phyloP scores from a whole-genome alignment of 1,140 invertebrate species.

The Tetranychus cinnabarinus region DNA sequence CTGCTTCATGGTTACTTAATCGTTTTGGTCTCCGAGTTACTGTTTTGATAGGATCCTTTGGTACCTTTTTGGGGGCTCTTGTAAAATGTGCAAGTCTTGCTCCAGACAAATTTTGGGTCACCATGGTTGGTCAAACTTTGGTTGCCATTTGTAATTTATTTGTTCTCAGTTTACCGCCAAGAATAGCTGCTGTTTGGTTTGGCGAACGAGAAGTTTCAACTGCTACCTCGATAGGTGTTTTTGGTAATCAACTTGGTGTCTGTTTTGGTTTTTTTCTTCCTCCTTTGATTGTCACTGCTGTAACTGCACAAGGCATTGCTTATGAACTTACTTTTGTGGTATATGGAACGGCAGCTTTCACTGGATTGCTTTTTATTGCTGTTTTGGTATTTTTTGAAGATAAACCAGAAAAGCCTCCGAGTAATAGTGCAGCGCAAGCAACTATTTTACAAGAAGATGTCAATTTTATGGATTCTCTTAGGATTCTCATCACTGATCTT shows the following conservation, averaged over 20 bases:
- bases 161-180: slow-evolving; percentile 71
- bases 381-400: slow-evolving; percentile 49
- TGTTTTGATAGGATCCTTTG: slow-evolving; percentile 55
- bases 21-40: slow-evolving; percentile 65
- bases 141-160: slow-evolving; percentile 69
- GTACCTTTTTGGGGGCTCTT: slow-evolving; percentile 74
- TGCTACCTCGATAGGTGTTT: slow-evolving; percentile 88
- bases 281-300: neutral
- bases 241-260: slow-evolving; percentile 76
- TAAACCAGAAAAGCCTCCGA: slow-evolving; percentile 49
- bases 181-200: slow-evolving; percentile 90
- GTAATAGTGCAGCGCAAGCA: slow-evolving; percentile 36
- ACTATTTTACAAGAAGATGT: slow-evolving; percentile 24
- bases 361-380: slow-evolving; percentile 24
- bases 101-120: slow-evolving; percentile 57
- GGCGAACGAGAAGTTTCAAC: slow-evolving; percentile 79
- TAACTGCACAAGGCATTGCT: slow-evolving; percentile 8
- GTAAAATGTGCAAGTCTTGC: slow-evolving; percentile 56
- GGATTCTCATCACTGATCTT: slow-evolving; percentile 40
- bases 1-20: slow-evolving; percentile 73
- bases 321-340: slow-evolving; percentile 20
- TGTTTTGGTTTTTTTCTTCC: slow-evolving; percentile 6
- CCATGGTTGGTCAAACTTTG: slow-evolving; percentile 65
- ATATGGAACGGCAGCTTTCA: slow-evolving; percentile 23
- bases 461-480: slow-evolving; percentile 44